Conservation (phyloP, 2,797 vertebrate genomes). For the Sebastes minor region DNA sequence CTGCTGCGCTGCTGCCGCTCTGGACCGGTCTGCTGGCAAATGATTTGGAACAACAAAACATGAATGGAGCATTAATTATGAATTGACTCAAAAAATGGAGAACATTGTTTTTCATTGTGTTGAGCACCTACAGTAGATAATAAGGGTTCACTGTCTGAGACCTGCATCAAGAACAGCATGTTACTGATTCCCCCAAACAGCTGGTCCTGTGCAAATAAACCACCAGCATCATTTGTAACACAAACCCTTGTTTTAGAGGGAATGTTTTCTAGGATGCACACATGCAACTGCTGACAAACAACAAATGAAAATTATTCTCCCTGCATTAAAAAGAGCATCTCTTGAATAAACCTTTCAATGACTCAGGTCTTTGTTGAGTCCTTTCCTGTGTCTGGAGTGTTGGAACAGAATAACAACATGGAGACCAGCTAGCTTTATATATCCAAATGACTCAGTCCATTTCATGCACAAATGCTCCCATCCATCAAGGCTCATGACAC, state of each 20-base stretch:
- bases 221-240: constrained; percentile 22
- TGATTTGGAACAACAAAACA: constrained; percentile 21
- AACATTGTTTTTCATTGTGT: constrained; percentile 6
- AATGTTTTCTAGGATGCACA: constrained; percentile 1
- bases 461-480: constrained; percentile 35
- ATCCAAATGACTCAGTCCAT: constrained; percentile 25
- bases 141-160: constrained; percentile 15
- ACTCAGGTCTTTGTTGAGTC: constrained; percentile 36
- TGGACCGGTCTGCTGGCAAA: constrained; percentile 21
- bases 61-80: constrained; percentile 38
- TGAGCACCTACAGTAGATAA: constrained; percentile 18
- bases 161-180: constrained; percentile 15
- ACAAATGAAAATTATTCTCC: constrained; percentile 14
- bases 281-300: background rate
- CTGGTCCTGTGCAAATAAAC: constrained; percentile 14
- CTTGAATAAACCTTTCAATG: constrained; percentile 58
- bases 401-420: constrained; percentile 32
- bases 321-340: constrained; percentile 27
- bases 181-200: constrained; percentile 26
- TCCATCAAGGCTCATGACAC: background rate
- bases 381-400: constrained; percentile 31
- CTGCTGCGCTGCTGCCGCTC: background rate
- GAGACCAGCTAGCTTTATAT: background rate
- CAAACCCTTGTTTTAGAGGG: background rate
- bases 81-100: background rate